phyloP scores from a whole-genome alignment of 2,888 invertebrate species.

The Taphrorychus bicolor region DNA sequence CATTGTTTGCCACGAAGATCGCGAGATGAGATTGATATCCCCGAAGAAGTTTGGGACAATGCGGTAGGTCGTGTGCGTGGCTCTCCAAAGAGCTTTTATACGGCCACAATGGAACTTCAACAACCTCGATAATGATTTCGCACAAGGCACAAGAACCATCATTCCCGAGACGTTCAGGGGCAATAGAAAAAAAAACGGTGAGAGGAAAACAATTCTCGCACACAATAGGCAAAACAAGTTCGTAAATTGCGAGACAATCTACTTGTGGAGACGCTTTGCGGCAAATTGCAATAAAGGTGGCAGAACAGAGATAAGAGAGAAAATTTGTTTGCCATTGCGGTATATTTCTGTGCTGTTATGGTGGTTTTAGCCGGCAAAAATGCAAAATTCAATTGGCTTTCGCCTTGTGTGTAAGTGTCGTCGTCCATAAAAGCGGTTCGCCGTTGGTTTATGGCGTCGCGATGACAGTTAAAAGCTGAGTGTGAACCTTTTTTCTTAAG shows the following conservation, averaged over 20 bases:
- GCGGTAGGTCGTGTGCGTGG: too few relatives aligned
- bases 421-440: slow-evolving; percentile 3
- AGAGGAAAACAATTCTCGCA: background rate
- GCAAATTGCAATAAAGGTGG: slow-evolving; percentile 39
- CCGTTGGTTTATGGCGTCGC: background rate
- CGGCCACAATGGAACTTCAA: too few relatives aligned
- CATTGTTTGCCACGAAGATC: background rate
- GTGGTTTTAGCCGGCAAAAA: slow-evolving; percentile 28
- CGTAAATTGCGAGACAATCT: slow-evolving; percentile 38
- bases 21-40: background rate
- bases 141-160: background rate
- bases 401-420: slow-evolving; percentile 31
- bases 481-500: background rate
- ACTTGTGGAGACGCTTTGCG: slow-evolving; percentile 30
- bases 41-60: too few relatives aligned
- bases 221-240: slow-evolving; percentile 32
- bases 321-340: slow-evolving; percentile 37
- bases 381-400: slow-evolving; percentile 37
- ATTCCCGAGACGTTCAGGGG: background rate
- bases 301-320: slow-evolving; percentile 38
- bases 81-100: too few relatives aligned
- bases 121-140: too few relatives aligned
- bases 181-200: background rate
- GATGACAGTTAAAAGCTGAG: background rate
- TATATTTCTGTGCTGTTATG: slow-evolving; percentile 35